phyloP scores from a whole-genome alignment of 2,797 vertebrate genomes.

The Percopsis omiscomaycus region DNA sequence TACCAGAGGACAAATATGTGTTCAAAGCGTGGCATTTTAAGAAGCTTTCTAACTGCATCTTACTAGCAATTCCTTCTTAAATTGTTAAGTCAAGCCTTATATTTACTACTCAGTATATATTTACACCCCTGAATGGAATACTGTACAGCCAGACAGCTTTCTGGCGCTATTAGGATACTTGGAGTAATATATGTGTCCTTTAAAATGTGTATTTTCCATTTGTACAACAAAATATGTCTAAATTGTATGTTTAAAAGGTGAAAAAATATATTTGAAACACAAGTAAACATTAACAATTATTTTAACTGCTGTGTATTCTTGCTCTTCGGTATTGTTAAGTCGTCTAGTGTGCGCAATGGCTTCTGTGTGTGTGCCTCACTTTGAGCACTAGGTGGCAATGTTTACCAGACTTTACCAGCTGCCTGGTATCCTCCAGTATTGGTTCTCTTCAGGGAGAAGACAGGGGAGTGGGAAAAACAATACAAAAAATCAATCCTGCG shows the following conservation, averaged over 20 bases:
- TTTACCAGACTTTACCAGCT: constrained; percentile 57
- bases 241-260: neutral
- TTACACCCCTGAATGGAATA: too few species aligned
- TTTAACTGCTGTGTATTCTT: neutral
- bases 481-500: too few species aligned
- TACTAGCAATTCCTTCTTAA: too few species aligned
- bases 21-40: too few species aligned
- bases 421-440: constrained; percentile 41
- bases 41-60: too few species aligned
- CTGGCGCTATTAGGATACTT: too few species aligned
- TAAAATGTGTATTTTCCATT: neutral
- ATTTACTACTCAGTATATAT: neutral
- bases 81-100: too few species aligned
- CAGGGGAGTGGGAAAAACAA: constrained; percentile 10
- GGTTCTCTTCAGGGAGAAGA: constrained; percentile 46
- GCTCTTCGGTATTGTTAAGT: neutral
- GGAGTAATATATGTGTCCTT: too few species aligned
- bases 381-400: constrained; percentile 69
- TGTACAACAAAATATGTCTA: neutral
- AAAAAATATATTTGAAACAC: neutral
- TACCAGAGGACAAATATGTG: too few species aligned
- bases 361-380: constrained; percentile 6
- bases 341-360: neutral
- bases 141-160: too few species aligned
- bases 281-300: neutral